Base-by-base conservation (phyloP, 2,888 invertebrate species). In the Aleiodes testaceus region DNA sequence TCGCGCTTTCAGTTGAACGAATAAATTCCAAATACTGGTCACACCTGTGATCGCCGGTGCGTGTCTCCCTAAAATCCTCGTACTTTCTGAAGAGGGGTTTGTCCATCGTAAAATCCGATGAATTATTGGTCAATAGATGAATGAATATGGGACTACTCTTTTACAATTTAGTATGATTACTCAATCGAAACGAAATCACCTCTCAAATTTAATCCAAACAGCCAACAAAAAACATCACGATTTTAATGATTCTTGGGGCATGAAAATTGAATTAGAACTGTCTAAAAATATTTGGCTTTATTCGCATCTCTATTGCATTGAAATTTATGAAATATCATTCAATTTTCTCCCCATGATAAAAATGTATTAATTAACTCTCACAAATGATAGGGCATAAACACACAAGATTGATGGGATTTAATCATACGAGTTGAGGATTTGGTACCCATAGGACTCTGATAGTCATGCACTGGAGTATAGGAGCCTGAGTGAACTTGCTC, bases 41-140 rank as follows among this genome's bases (percentile, higher is more conserved):
- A 66, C 82, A 81, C 79, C 81, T 81, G 82, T 72, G 76, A 75
- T 76, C 78, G 69, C 16, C 75, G 74, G 72, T 75, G 79, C 79
- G 76, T 78, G 77, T 79, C 82, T 75, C 81, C 80, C 81, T 75
- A 76, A 79, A 66, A 63, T 53, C 50, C 45, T 26, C 18, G 67
- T 36, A 66, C 14, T 7, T 20, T 18, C 45, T 16, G 26, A 53
- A 66, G 45, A 61, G 42, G 61, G 68, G 68, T n/a, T 50, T 63
- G 71, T 66, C 65, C 61, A 64, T 79, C 76, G 75, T 81, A 79
- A 83, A 69, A 82, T 75, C 79, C 77, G 75, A 78, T 75, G 78
- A 83, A 59, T 59, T 59, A 59, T 59, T 59, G 42, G 16, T 59
- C 2, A 59, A 42, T 59, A 36, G 18, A 12, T 36, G 59, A 36